These are phyloP conservation scores for Ligdia adustata DNA, from an alignment of 2,888 invertebrate genomes.

Conservation along the genomic window DNA sequence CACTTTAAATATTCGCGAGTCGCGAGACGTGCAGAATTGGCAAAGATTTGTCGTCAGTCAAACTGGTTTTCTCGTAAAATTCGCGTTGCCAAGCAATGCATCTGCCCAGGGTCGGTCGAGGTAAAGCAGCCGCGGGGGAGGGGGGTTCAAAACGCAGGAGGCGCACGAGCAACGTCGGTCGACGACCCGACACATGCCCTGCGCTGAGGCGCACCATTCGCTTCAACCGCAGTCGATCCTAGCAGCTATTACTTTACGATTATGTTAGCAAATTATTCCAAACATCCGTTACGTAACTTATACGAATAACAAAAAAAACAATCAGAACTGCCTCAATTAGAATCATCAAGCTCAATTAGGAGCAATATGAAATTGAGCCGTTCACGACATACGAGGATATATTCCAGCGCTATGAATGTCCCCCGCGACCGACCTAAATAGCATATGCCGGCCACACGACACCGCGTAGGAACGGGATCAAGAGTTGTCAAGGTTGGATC, in stretches of 20 bases:
- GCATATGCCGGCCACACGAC: constrained; percentile 61
- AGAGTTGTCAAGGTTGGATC: constrained; percentile 79
- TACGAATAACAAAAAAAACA: constrained; percentile 16
- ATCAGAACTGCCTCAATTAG: constrained; percentile 23
- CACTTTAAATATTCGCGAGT: constrained; percentile 21
- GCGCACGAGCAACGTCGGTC: constrained; percentile 79
- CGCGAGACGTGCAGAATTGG: constrained; percentile 30
- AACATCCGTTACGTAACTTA: constrained; percentile 23
- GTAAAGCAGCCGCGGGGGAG: constrained; percentile 62
- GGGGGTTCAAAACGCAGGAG: constrained; percentile 76
- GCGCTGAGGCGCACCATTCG: constrained; percentile 76
- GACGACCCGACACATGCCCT: constrained; percentile 80
- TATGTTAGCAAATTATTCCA: constrained; percentile 57
- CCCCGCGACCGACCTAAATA: constrained; percentile 68
- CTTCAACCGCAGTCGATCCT: constrained; percentile 64
- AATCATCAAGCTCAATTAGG: constrained; percentile 29
- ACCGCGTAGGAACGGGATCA: constrained; percentile 75
- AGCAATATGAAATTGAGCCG: constrained; percentile 32
- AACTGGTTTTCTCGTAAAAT: constrained; percentile 81
- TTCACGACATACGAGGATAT: constrained; percentile 48
- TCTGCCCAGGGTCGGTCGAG: constrained; percentile 73
- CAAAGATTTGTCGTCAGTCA: constrained; percentile 64
- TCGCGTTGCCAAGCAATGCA: constrained; percentile 80
- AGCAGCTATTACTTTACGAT: constrained; percentile 68
- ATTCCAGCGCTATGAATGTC: constrained; percentile 57